Evolutionary conservation across 2,797 vertebrate species (phyloP).

Genomic region (Halcyon smyrnensis): DNA sequence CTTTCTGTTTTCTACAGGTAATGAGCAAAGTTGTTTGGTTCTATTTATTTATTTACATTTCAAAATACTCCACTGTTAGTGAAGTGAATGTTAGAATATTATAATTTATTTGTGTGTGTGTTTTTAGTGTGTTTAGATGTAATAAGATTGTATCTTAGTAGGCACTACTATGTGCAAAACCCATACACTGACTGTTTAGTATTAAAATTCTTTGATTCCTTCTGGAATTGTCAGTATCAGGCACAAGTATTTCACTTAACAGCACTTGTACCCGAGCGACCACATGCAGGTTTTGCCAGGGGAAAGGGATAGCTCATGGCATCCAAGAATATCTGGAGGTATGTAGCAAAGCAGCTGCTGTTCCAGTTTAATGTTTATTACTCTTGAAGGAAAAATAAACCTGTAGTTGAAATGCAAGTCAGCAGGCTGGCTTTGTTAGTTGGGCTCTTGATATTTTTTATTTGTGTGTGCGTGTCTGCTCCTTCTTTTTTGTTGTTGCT

Average conservation of each 20-base stretch:
- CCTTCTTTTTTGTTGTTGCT: neutral
- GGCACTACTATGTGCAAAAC: neutral
- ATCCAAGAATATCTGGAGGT: neutral
- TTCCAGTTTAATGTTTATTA: neutral
- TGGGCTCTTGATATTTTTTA: neutral
- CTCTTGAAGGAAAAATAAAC: constrained; percentile 2
- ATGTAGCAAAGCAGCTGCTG: neutral
- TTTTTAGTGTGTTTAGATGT: neutral
- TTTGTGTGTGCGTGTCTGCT: neutral
- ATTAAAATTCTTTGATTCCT: neutral
- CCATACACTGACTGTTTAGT: neutral
- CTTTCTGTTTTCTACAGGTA: neutral
- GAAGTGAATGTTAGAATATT: neutral
- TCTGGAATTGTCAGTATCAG: neutral
- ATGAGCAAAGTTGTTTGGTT: neutral
- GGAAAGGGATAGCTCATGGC: neutral
- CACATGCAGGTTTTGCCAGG: accelerated
- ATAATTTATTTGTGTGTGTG: neutral
- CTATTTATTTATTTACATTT: neutral
- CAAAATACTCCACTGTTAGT: neutral
- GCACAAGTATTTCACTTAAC: neutral
- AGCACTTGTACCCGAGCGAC: neutral
- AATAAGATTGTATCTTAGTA: neutral
- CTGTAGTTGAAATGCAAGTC: neutral
- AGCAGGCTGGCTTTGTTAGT: neutral